Evolutionary conservation across 2,797 vertebrate species (phyloP).

Genomic region (Microctenopoma stevenorrisi): DNA sequence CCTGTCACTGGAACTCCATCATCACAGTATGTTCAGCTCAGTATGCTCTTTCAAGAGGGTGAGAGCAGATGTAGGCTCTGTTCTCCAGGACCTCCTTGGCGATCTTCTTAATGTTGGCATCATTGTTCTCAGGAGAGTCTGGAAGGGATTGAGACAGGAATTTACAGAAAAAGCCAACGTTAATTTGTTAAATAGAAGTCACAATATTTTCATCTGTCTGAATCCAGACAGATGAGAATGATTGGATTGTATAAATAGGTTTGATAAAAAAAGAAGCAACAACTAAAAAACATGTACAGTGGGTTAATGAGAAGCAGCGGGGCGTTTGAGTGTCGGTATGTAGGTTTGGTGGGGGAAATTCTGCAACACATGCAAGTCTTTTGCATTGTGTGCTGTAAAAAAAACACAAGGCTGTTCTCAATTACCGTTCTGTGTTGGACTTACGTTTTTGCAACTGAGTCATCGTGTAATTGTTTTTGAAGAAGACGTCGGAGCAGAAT

Average conservation of each 20-base stretch:
- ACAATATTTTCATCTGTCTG: constrained; percentile 22
- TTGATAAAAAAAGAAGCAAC: constrained; percentile 30
- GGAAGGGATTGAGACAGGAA: constrained; percentile 43
- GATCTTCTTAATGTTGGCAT: constrained; percentile 91
- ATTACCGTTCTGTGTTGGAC: constrained; percentile 74
- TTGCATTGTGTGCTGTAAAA: constrained; percentile 61
- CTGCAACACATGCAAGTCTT: constrained; percentile 72
- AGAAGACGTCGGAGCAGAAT: constrained; percentile 89
- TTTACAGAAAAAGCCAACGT: constrained; percentile 19
- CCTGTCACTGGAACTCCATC: background rate
- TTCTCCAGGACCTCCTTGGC: constrained; percentile 88
- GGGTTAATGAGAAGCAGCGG: constrained; percentile 50
- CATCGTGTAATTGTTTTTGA: constrained; percentile 90
- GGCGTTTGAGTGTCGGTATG: constrained; percentile 54
- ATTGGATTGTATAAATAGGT: constrained; percentile 8
- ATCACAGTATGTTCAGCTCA: constrained; percentile 60
- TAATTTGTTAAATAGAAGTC: constrained; percentile 19
- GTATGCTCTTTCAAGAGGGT: constrained; percentile 90
- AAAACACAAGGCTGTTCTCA: constrained; percentile 62
- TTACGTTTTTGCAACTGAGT: constrained; percentile 90
- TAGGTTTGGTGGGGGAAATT: constrained; percentile 54
- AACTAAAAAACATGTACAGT: background rate
- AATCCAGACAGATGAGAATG: background rate
- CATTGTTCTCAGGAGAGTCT: constrained; percentile 92
- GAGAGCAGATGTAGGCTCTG: constrained; percentile 88